A percentile compares a stretch with the other conserved stretches of the same genome.
Conservation (phyloP, 2,888 invertebrate species). For the Caenorhabditis sulstoni region DNA sequence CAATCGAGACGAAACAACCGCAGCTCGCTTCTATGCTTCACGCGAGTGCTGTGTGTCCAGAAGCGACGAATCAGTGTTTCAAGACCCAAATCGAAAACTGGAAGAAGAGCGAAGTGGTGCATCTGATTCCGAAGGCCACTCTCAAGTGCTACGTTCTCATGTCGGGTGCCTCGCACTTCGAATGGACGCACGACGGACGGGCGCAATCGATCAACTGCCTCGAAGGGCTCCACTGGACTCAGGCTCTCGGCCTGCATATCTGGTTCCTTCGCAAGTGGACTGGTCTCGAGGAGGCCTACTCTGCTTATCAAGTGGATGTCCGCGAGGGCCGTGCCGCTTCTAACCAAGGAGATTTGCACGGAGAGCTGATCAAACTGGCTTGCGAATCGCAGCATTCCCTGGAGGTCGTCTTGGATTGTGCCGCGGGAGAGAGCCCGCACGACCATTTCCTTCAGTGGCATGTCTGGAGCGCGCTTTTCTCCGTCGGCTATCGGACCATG, state of each 20-base stretch:
- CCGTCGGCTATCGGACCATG: conserved; percentile 66
- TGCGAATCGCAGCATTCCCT: conserved; percentile 57
- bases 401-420: conserved; percentile 63
- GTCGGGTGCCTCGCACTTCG: conserved; percentile 58
- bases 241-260: conserved; percentile 64
- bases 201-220: conserved; percentile 58
- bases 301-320: conserved; percentile 48
- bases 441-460: conserved; percentile 64
- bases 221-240: conserved; percentile 67
- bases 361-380: conserved; percentile 60
- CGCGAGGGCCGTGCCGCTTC: conserved; percentile 43
- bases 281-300: conserved; percentile 62
- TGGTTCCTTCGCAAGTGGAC: conserved; percentile 62
- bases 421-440: conserved; percentile 45
- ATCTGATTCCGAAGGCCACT: conserved; percentile 37
- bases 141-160: conserved; percentile 67
- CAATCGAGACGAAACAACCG: conserved; percentile 38
- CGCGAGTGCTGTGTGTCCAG: conserved; percentile 57
- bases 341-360: conserved; percentile 52
- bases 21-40: conserved; percentile 60
- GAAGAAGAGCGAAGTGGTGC: conserved; percentile 49
- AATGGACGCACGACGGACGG: conserved; percentile 46
- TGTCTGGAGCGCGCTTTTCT: conserved; percentile 65
- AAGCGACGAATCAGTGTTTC: conserved; percentile 46
- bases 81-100: conserved; percentile 56